phyloP scores from a whole-genome alignment of 2,113 vertebrate species.

The Cinclus cinclus region DNA sequence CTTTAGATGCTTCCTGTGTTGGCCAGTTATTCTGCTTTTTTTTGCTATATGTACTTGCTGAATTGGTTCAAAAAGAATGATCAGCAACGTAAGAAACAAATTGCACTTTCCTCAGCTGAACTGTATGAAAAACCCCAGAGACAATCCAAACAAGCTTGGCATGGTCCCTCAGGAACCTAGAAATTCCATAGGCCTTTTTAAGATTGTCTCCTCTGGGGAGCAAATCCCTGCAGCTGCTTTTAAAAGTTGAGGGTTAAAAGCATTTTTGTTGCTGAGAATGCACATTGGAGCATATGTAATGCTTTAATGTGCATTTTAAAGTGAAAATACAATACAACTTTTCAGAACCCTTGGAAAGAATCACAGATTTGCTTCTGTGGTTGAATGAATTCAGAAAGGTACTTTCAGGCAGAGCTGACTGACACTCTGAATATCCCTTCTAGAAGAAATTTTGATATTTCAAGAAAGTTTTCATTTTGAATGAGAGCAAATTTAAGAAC shows the following conservation, averaged over 20 bases:
- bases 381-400: background rate
- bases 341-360: conserved; percentile 20
- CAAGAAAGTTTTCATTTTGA: background rate
- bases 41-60: background rate
- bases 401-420: background rate
- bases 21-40: background rate
- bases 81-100: conserved; percentile 60
- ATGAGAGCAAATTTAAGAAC: background rate
- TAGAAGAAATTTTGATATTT: conserved; percentile 6
- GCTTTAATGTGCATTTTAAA: conserved; percentile 53
- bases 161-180: conserved; percentile 20
- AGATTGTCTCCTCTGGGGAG: conserved; percentile 35
- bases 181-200: conserved; percentile 42
- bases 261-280: conserved; percentile 57
- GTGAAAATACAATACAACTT: conserved; percentile 50
- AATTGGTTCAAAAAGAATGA: conserved; percentile 38
- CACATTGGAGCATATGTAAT: conserved; percentile 39
- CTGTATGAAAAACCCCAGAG: conserved; percentile 36
- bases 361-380: background rate
- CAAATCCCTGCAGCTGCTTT: conserved; percentile 58
- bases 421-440: background rate
- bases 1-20: background rate
- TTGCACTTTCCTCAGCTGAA: conserved; percentile 55
- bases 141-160: conserved; percentile 15
- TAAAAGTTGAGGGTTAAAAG: conserved; percentile 63